Evolutionary conservation across 1,140 invertebrate species (phyloP), one percentile per base, ranked within the genome.

Genomic region (Mercenaria mercenaria): DNA sequence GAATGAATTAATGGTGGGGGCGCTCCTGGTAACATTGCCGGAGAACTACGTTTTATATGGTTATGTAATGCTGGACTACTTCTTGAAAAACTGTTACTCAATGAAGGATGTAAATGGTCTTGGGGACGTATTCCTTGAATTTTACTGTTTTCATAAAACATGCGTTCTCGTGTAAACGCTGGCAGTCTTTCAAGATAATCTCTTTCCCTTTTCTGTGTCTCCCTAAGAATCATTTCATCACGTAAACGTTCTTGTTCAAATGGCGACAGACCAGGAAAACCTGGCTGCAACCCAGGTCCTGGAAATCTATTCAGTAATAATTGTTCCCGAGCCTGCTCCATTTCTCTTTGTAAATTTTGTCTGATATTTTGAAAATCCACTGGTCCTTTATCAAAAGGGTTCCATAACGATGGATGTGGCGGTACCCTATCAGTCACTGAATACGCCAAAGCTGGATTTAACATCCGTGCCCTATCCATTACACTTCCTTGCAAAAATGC

Each of bases 351-450:
- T 41, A 92, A 34, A 61, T 92, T 91, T 20, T 94, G 39, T 32
- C 91, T 80, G 3, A 93, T 92, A 74, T 87, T 90, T 32, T 92
- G 87, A 26, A 91, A 90, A 20, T 92, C 76, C 26, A 83, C 69
- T n/a, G 83, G 69, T 4, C 91, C 72, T 67, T 94, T 94, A 43
- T 94, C 93, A 91, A 93, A 94, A 20, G 92, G 94, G 64, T 91
- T 94, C 94, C 94, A 94, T 88, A 94, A 43, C 23, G 88, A 77
- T 11, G 87, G 85, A 15, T 89, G 91, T 43, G 87, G 88, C 0
- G 93, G 91, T 26, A 89, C 80, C 32, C 80, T 67, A 11, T 89
- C 88, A n/a, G 34, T 26, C 15, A 34, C 72, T n/a, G 47, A 37
- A 26, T 41, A 87, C n/a, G 61, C 50, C 8, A 69, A 39, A 3